Evolutionary conservation across 2,888 invertebrate genomes (phyloP).

Genomic region (Isotomurus palustris): DNA sequence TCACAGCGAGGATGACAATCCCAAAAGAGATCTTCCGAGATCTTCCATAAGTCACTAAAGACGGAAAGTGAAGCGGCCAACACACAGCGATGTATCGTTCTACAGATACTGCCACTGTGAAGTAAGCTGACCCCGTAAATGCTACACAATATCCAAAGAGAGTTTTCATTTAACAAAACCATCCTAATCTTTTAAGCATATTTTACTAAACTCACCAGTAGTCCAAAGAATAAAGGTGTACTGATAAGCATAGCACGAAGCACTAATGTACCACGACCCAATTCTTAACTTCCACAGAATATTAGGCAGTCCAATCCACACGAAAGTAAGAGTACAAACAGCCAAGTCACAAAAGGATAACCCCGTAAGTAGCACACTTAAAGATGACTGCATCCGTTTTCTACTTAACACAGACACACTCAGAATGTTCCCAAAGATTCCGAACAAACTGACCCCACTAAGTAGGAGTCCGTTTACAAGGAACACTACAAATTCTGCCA

Average conservation of each 20-base stretch:
- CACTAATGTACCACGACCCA: too few species aligned
- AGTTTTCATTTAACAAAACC: not conserved
- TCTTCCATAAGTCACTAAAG: not conserved
- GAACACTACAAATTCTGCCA: too few species aligned
- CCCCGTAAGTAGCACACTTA: slow-evolving; percentile 1
- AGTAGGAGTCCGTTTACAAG: slow-evolving; percentile 1
- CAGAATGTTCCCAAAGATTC: slow-evolving; percentile 7
- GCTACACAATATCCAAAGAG: slow-evolving; percentile 46
- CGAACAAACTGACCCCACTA: not conserved
- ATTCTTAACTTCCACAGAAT: too few species aligned
- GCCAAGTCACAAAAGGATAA: not conserved
- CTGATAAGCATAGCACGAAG: too few species aligned
- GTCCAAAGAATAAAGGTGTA: too few species aligned
- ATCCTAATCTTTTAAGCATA: not conserved
- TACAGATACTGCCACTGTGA: slow-evolving; percentile 64
- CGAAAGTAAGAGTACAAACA: not conserved
- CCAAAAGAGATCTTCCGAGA: not conserved
- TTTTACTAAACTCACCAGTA: too few species aligned
- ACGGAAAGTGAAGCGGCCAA: not conserved
- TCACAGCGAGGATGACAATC: not conserved
- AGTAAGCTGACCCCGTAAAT: slow-evolving; percentile 87
- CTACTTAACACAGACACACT: not conserved
- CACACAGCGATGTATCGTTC: slow-evolving; percentile 93
- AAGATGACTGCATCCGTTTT: not conserved
- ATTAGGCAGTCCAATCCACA: not conserved